phyloP scores from a whole-genome alignment of 2,888 invertebrate species.

The Acanthacorydalis orientalis region DNA sequence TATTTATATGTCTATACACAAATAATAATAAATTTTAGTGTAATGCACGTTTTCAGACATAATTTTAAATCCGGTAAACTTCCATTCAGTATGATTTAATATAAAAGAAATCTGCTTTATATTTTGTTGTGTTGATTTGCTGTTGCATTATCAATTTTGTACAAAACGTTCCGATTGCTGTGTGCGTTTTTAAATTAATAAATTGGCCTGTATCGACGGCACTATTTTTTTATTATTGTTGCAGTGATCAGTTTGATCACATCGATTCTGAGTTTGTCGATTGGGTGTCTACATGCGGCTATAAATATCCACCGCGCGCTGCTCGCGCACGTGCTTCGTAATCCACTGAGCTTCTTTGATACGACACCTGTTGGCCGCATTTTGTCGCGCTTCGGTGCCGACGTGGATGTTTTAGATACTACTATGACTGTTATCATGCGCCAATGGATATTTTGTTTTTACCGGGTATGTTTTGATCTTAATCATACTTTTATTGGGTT shows the following conservation, averaged over 20 bases:
- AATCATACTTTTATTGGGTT: background rate
- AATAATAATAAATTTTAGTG: too few relatives aligned
- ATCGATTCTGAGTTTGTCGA: slow-evolving; percentile 35
- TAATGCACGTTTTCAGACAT: too few relatives aligned
- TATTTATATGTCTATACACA: too few relatives aligned
- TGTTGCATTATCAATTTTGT: too few relatives aligned
- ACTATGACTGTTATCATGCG: slow-evolving; percentile 36
- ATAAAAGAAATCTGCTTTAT: too few relatives aligned
- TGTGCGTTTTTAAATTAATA: too few relatives aligned
- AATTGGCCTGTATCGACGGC: background rate
- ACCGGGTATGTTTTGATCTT: slow-evolving; percentile 21
- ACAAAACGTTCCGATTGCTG: too few relatives aligned
- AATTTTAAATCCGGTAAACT: too few relatives aligned
- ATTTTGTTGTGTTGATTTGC: too few relatives aligned
- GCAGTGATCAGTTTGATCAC: slow-evolving; percentile 14
- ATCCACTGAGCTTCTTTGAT: slow-evolving; percentile 54
- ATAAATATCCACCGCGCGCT: slow-evolving; percentile 37
- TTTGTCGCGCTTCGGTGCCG: slow-evolving; percentile 50
- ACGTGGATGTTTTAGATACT: slow-evolving; percentile 46
- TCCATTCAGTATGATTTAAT: too few relatives aligned
- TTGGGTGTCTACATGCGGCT: slow-evolving; percentile 42
- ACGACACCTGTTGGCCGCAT: slow-evolving; percentile 50
- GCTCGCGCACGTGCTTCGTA: slow-evolving; percentile 37
- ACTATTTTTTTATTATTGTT: slow-evolving; percentile 4
- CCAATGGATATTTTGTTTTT: slow-evolving; percentile 26